phyloP scores from a whole-genome alignment of 2,113 vertebrate genomes.

The Sterrhoptilus dennistouni region DNA sequence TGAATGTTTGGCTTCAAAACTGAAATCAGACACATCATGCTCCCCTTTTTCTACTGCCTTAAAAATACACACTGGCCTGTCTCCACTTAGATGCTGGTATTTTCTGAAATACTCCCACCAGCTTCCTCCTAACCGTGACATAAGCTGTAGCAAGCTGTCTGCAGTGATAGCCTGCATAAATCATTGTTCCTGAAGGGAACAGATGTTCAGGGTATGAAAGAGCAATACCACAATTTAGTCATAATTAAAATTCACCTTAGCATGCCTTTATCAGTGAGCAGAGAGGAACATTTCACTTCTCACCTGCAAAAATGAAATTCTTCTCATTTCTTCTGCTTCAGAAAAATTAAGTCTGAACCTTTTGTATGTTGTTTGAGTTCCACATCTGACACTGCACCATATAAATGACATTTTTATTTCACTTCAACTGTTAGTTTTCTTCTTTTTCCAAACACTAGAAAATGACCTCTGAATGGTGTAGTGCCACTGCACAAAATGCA shows the following conservation, averaged over 20 bases:
- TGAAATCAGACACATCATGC: constrained; percentile 44
- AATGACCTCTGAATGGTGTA: constrained; percentile 21
- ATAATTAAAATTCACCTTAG: constrained; percentile 94
- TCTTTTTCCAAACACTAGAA: background rate
- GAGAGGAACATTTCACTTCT: constrained; percentile 73
- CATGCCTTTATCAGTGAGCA: constrained; percentile 79
- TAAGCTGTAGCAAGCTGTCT: constrained; percentile 90
- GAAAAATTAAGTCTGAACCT: constrained; percentile 44
- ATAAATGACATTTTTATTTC: constrained; percentile 17
- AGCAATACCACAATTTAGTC: constrained; percentile 91
- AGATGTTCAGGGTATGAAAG: constrained; percentile 88
- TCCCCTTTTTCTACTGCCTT: constrained; percentile 31
- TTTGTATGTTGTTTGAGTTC: constrained; percentile 16
- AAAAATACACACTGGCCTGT: constrained; percentile 66
- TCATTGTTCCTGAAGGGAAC: constrained; percentile 91
- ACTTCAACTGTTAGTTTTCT: constrained; percentile 6
- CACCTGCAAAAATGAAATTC: constrained; percentile 69
- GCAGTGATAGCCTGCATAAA: constrained; percentile 90
- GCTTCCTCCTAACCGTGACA: constrained; percentile 81
- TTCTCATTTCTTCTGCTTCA: constrained; percentile 63
- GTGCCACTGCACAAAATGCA: background rate
- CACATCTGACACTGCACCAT: background rate
- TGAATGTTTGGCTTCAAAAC: constrained; percentile 74
- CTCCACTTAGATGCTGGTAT: constrained; percentile 73
- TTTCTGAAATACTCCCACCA: constrained; percentile 76